Base-by-base conservation (phyloP, 2,797 vertebrate species). In the Coregonus suidteri region DNA sequence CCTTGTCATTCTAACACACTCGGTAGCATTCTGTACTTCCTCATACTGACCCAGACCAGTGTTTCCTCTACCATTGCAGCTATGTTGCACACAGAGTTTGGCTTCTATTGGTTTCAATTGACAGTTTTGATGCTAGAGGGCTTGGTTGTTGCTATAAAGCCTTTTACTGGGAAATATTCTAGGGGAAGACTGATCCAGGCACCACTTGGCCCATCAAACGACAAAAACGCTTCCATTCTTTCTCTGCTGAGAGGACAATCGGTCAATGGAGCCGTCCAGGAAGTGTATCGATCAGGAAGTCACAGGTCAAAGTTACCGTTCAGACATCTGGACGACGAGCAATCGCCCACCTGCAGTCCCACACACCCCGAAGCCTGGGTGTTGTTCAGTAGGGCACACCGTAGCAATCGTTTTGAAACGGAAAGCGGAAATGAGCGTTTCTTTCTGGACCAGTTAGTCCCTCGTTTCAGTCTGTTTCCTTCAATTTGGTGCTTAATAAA, bases 1-100 rank as follows among this genome's bases (percentile, higher is more conserved):
- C 71, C 25, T 52, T 74, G 83, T 84, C 88, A 88, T 84, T 86
- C 83, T 85, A 84, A 90, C 83, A 52, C 86, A 81, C 85, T 82
- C 35, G 5, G 92, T 90, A 91, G 89, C 88, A 91, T 89, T 90
- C 91, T 83, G 82, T 83, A 85, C 72, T 90, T 80, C 81, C 56
- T 79, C 18, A 84, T 82, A 76, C 81, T 35, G 86, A 88, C 81
- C 35, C 4, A 37, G 35, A 37, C 35, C 35, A 37, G 35, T 37
- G 35, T 37, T 37, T 37, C 4, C 35, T 37, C 35, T 37, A 37
- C 35, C 35, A 37, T 37, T 37, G 5, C 6, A 37, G 35, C 5
- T 37, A 37, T 37, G 35, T 37, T 37, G 5, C 5, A 37, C 35
- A 6, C 0, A 37, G 35, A 37, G 35, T 37, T 37, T 37, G 35